A percentile compares a stretch with the other conserved stretches of the same genome.
phyloP scores from a whole-genome alignment of 2,797 vertebrate species.

The Hylomyscus alleni region DNA sequence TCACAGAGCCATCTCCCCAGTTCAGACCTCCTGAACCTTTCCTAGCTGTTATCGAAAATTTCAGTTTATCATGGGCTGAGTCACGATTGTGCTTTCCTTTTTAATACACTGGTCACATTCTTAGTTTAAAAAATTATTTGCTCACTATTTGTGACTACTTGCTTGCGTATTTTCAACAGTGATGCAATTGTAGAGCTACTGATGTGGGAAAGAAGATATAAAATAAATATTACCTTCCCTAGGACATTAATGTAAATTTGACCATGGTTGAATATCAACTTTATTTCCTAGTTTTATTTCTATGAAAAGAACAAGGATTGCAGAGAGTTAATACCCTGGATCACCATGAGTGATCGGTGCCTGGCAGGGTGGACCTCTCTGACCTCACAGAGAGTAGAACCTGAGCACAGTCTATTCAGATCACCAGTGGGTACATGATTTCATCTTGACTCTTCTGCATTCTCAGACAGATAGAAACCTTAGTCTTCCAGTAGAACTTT shows the following conservation, averaged over 20 bases:
- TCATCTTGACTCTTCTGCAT: background rate
- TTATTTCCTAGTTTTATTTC: background rate
- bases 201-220: background rate
- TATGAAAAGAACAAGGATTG: background rate
- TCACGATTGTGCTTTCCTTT: background rate
- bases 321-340: background rate
- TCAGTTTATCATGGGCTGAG: background rate
- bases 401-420: background rate
- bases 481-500: background rate
- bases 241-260: background rate
- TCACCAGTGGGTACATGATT: background rate
- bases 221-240: background rate
- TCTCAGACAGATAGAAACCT: slow-evolving; percentile 5
- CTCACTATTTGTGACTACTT: background rate
- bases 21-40: background rate
- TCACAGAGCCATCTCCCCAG: background rate
- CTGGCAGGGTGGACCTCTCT: background rate
- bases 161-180: background rate
- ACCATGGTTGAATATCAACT: background rate
- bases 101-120: background rate
- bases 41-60: background rate
- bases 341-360: background rate
- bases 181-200: background rate
- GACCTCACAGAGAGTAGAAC: background rate
- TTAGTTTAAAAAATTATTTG: slow-evolving; percentile 11